Percentiles rank a stretch among this genome's conserved stretches.
Evolutionary conservation across 2,888 invertebrate genomes (phyloP).

Genomic region (Eueremaeus valkanovi): DNA sequence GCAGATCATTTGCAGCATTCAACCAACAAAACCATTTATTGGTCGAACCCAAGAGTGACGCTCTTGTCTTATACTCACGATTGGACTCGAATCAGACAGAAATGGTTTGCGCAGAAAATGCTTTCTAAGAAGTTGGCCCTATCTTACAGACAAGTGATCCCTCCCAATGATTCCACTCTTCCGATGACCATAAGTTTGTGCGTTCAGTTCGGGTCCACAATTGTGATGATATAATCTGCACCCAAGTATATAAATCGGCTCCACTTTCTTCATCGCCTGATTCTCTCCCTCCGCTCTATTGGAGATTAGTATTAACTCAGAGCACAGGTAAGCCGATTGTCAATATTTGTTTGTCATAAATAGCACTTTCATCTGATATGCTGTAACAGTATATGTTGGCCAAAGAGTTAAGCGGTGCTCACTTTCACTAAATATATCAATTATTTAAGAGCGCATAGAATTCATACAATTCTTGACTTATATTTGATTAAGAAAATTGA

Average conservation of each 20-base stretch:
- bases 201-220: background rate
- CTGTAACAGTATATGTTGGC: background rate
- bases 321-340: slow-evolving; percentile 31
- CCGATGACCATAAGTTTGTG: slow-evolving; percentile 21
- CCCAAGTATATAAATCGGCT: background rate
- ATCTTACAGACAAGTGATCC: slow-evolving; percentile 21
- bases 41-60: slow-evolving; percentile 19
- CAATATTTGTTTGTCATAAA: slow-evolving; percentile 26
- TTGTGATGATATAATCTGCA: slow-evolving; percentile 5
- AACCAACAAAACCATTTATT: slow-evolving; percentile 13
- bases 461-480: background rate
- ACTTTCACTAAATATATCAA: background rate
- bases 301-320: slow-evolving; percentile 17
- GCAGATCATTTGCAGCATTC: slow-evolving; percentile 25
- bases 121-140: slow-evolving; percentile 9
- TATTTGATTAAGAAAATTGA: slow-evolving; percentile 28
- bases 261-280: background rate
- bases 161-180: slow-evolving; percentile 20
- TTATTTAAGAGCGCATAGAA: background rate
- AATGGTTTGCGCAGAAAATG: slow-evolving; percentile 28
- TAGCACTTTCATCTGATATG: background rate
- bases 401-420: background rate
- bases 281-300: background rate
- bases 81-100: background rate
- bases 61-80: slow-evolving; percentile 16